Conservation (phyloP, 2,888 invertebrate species). For the Hydrotaea cyrtoneurina region DNA sequence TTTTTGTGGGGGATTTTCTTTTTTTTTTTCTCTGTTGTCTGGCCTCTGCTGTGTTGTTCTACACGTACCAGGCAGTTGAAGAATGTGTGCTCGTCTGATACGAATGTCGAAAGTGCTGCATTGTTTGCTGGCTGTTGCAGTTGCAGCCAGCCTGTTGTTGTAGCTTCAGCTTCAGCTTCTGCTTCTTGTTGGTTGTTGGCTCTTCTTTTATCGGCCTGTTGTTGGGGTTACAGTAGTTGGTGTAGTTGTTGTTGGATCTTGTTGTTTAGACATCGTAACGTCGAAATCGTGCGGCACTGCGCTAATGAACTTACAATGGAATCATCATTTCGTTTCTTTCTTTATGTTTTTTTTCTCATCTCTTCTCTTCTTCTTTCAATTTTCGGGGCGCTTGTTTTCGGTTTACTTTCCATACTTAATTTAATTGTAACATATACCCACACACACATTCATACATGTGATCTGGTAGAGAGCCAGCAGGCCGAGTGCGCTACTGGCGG, state of each 20-base stretch:
- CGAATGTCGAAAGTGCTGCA: neutral
- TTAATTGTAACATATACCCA: conserved; percentile 59
- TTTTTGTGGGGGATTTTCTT: neutral
- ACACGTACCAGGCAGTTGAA: conserved; percentile 21
- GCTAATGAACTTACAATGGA: conserved; percentile 78
- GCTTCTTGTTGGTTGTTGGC: conserved; percentile 23
- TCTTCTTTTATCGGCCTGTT: conserved; percentile 2
- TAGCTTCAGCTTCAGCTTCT: conserved; percentile 21
- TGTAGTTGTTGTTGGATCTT: conserved; percentile 28
- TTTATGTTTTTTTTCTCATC: neutral
- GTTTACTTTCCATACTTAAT: conserved; percentile 45
- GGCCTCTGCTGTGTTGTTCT: conserved; percentile 10
- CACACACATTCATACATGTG: neutral
- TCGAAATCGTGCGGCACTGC: conserved; percentile 74
- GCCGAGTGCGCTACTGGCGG: too few relatives aligned
- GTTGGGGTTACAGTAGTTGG: conserved; percentile 41
- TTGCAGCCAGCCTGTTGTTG: neutral
- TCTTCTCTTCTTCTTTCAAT: neutral
- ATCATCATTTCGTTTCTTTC: neutral
- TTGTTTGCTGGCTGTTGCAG: conserved; percentile 20
- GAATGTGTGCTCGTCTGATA: conserved; percentile 18
- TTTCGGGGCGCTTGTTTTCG: conserved; percentile 49
- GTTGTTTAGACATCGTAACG: conserved; percentile 53
- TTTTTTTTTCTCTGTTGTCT: neutral
- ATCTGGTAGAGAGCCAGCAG: too few relatives aligned